Base-by-base conservation (phyloP, 1,140 invertebrate genomes). In the Plodia interpunctella region DNA sequence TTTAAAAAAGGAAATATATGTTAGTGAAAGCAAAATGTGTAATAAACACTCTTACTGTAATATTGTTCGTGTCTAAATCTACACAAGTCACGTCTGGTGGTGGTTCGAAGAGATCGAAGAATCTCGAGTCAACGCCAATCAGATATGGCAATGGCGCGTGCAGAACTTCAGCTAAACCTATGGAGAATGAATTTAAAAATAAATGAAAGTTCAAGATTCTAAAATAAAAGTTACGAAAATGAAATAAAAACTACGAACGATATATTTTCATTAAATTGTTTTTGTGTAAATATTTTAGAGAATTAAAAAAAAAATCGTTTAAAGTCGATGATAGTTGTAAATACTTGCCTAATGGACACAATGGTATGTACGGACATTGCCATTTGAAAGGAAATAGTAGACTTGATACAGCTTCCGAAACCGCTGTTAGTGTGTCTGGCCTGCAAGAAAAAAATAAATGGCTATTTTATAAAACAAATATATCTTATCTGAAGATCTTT, bases 341-440 rank as follows among this genome's bases (percentile, higher is more conserved):
- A n/a, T 57, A n/a, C 74, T 86, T 86, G 83, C 94, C 96, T 70
- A 99, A 91, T 0, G 99, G 99, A 92, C 99, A 99, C 8, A 99
- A 90, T 11, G 99, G 99, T 89, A 99, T 98, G 81, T 99, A 99
- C 0, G 98, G 98, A 88, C 98, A 99, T 86, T 99, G 98, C 99
- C 99, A 99, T 80, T 99, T 98, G 84, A 99, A 99, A 0, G 99
- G 99, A 90, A 99, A 99, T 59, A 99, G 93, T 69, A 99, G 92
- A 87, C 97, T 97, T 6, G 97, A 96, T n/a, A 99, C 94, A 15
- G 98, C 98, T 92, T 99, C 99, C 19, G 98, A 97, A n/a, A 99
- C 98, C 52, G 97, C 96, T 11, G 98, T 99, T 20, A 99, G 87
- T 5, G 99, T 98, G 88, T 98, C 97, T 6, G 98, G 97, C 71